Conservation (phyloP, 2,797 vertebrate species). For the Alfaro cultratus region DNA sequence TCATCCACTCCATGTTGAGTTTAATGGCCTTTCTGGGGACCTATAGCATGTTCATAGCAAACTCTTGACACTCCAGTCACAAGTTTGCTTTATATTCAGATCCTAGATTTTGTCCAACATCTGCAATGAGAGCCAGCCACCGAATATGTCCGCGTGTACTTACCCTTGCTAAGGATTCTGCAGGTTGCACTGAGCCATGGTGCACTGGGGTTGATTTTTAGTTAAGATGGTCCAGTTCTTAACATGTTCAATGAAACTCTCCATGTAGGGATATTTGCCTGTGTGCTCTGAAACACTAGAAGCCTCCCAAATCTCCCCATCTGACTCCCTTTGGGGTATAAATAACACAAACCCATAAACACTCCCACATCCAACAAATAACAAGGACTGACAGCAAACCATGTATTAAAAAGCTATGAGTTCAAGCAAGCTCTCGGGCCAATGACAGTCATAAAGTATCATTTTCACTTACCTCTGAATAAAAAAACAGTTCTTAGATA, state of each 20-base stretch:
- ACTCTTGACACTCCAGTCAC: constrained; percentile 40
- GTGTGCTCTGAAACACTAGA: constrained; percentile 73
- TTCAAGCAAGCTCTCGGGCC: constrained; percentile 25
- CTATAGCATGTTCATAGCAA: constrained; percentile 39
- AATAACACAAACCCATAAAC: constrained; percentile 73
- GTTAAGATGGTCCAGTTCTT: constrained; percentile 54
- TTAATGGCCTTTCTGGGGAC: constrained; percentile 27
- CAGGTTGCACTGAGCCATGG: constrained; percentile 33
- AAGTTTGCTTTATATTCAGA: constrained; percentile 31
- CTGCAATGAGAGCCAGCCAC: constrained; percentile 5
- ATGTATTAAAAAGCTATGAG: constrained; percentile 47
- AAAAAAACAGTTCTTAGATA: background rate
- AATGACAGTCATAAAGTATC: constrained; percentile 8
- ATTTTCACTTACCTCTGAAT: constrained; percentile 3
- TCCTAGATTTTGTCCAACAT: constrained; percentile 23
- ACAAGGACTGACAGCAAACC: constrained; percentile 61
- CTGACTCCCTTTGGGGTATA: constrained; percentile 73
- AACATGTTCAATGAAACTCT: constrained; percentile 55
- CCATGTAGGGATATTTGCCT: constrained; percentile 82
- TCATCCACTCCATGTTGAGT: constrained; percentile 41
- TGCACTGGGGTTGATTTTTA: constrained; percentile 48
- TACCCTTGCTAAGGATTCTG: constrained; percentile 31
- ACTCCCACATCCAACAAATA: constrained; percentile 51
- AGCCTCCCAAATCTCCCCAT: constrained; percentile 74
- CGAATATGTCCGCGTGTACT: constrained; percentile 14